phyloP scores from a whole-genome alignment of 2,888 invertebrate species.

The Mythimna vitellina region DNA sequence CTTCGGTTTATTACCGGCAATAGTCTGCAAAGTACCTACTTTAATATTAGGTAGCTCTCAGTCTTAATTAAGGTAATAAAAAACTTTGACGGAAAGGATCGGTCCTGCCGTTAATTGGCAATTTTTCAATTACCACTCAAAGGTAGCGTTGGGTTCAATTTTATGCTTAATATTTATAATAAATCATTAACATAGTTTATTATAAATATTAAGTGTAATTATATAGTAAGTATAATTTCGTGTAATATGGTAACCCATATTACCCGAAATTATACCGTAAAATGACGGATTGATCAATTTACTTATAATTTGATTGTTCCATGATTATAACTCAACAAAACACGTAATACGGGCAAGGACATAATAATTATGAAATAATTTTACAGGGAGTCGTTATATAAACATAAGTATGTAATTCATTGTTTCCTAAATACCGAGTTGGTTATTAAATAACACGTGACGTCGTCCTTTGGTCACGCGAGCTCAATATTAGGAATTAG shows the following conservation, averaged over 20 bases:
- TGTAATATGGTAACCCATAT: neutral
- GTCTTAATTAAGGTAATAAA: conserved; percentile 56
- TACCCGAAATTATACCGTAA: conserved; percentile 25
- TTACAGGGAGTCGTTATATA: conserved; percentile 56
- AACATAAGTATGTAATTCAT: conserved; percentile 66
- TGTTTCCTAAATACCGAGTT: conserved; percentile 64
- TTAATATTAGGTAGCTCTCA: conserved; percentile 43
- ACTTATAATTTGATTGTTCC: conserved; percentile 41
- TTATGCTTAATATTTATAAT: conserved; percentile 21
- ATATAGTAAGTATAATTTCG: too few relatives aligned
- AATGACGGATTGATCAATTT: conserved; percentile 43
- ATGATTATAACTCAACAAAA: conserved; percentile 48
- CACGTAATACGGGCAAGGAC: conserved; percentile 56
- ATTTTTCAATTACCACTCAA: conserved; percentile 50
- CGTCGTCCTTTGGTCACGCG: conserved; percentile 67
- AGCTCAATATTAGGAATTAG: conserved; percentile 63
- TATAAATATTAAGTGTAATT: too few relatives aligned
- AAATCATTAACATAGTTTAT: neutral
- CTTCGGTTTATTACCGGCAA: conserved; percentile 49
- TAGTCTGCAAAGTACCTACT: conserved; percentile 45
- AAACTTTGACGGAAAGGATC: conserved; percentile 46
- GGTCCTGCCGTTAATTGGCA: conserved; percentile 38
- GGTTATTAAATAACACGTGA: conserved; percentile 64
- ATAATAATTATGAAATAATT: conserved; percentile 60
- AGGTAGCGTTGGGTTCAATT: conserved; percentile 15